Base-by-base conservation (phyloP, 2,113 vertebrate species). In the Panthera tigris region DNA sequence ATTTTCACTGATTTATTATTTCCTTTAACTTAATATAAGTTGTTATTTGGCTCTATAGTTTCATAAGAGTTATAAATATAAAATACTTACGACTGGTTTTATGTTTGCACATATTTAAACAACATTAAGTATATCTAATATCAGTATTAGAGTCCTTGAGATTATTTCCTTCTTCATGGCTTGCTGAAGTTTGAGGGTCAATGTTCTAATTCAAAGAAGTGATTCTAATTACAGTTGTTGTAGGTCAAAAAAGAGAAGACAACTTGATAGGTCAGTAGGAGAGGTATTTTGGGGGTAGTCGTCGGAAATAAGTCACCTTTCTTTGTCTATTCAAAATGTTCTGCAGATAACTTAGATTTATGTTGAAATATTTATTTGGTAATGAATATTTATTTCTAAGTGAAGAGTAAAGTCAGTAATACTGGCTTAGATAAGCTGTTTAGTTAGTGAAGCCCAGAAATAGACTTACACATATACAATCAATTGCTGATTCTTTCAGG, bases 321-420 rank as follows among this genome's bases (percentile, higher is more conserved):
- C 29, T 63, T 73, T 84, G 36, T 96, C 1, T 86, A 41, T 74
- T 91, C 82, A 88, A 82, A 93, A 29, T 84, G 48, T 83, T 45
- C 63, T 93, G 27, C 27, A 83, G 39, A 93, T 93, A 73, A 41
- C 61, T 71, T 88, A 55, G 65, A 7, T 74, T 80, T 89, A 5
- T 50, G 80, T 48, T 80, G 76, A 83, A 86, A 45, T 89, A 86
- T 65, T 90, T 94, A 45, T 90, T 96, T 96, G 65, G 23, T 68
- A 63, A 45, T 78, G 36, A 82, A 55, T 15, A 57, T 95, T 86
- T 92, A 81, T 89, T 91, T 90, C 29, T 79, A 86, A 52, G 74
- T 80, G 39, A 68, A 89, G 39, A 90, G 31, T 73, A 27, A 61
- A 80, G 63, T 25, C 69, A 63, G 13, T 57, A 19, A n/a, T 33